Conservation (phyloP, 2,113 vertebrate genomes). For the Euleptes europaea region DNA sequence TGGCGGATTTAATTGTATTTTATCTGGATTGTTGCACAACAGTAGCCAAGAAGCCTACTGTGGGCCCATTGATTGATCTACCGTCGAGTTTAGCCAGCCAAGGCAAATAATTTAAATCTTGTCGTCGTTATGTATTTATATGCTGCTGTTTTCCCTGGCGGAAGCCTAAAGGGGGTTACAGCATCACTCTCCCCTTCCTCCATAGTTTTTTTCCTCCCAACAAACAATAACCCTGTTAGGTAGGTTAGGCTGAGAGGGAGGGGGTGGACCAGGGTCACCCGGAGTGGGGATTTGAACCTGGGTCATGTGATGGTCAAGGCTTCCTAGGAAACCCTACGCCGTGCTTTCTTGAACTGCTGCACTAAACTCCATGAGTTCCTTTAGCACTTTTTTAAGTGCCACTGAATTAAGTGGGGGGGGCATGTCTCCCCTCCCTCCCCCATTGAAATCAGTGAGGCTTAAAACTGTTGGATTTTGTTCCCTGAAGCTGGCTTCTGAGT, state of each 20-base stretch:
- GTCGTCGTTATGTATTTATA: too few species aligned
- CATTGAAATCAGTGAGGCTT: background rate
- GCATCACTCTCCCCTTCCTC: too few species aligned
- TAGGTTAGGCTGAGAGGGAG: too few species aligned
- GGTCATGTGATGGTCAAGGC: too few species aligned
- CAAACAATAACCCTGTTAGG: too few species aligned
- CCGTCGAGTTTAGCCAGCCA: background rate
- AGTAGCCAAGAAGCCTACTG: background rate
- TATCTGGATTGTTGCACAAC: background rate
- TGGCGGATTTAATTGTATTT: background rate
- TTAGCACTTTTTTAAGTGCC: too few species aligned
- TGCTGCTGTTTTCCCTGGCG: too few species aligned
- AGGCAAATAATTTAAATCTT: too few species aligned
- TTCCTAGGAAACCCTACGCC: background rate
- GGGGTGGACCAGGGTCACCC: too few species aligned
- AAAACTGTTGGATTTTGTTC: background rate
- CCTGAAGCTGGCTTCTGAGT: background rate
- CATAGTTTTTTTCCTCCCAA: too few species aligned
- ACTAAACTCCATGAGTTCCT: background rate
- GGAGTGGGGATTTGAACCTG: too few species aligned
- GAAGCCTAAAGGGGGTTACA: too few species aligned
- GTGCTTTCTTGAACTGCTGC: background rate
- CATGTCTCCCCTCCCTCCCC: background rate
- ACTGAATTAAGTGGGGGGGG: background rate
- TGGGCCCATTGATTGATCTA: background rate